These are phyloP conservation scores for Mormyrops attenuatus DNA, from an alignment of 2,797 vertebrate species.

Conservation along the genomic window DNA sequence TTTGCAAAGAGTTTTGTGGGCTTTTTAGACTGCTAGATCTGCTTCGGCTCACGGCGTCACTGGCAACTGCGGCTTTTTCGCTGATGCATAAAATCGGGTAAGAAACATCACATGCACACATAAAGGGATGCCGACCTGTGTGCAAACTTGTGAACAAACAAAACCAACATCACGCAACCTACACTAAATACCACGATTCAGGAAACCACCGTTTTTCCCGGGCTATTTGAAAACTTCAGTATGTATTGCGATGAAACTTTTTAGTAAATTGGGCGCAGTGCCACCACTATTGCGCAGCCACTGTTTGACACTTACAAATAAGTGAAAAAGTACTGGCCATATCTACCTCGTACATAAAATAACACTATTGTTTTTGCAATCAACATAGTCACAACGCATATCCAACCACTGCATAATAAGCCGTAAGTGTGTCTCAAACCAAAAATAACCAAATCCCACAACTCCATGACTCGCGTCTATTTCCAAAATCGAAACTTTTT, in stretches of 20 bases:
- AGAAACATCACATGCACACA: not conserved
- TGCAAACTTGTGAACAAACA: not conserved
- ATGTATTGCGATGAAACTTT: slow-evolving; percentile 22
- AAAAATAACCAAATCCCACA: slow-evolving; percentile 38
- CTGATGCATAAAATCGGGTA: not conserved
- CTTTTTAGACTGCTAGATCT: not conserved
- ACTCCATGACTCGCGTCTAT: slow-evolving; percentile 54
- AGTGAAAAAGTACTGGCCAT: slow-evolving; percentile 26
- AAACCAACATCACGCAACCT: not conserved
- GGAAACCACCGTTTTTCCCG: not conserved
- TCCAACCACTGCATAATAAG: not conserved
- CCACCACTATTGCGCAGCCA: slow-evolving; percentile 62
- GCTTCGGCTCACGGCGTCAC: not conserved
- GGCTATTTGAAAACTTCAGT: not conserved
- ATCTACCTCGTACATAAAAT: slow-evolving; percentile 25
- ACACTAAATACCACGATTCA: not conserved
- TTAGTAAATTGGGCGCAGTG: slow-evolving; percentile 50
- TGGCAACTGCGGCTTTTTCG: not conserved
- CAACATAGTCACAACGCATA: not conserved
- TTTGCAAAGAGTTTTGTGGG: not conserved
- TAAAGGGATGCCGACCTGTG: not conserved
- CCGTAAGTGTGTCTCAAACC: slow-evolving; percentile 30
- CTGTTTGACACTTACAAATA: slow-evolving; percentile 46
- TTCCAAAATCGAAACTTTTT: slow-evolving; percentile 40
- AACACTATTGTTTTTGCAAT: not conserved